Conservation (phyloP, 2,888 invertebrate genomes). For the Eupelmus urozonus region DNA sequence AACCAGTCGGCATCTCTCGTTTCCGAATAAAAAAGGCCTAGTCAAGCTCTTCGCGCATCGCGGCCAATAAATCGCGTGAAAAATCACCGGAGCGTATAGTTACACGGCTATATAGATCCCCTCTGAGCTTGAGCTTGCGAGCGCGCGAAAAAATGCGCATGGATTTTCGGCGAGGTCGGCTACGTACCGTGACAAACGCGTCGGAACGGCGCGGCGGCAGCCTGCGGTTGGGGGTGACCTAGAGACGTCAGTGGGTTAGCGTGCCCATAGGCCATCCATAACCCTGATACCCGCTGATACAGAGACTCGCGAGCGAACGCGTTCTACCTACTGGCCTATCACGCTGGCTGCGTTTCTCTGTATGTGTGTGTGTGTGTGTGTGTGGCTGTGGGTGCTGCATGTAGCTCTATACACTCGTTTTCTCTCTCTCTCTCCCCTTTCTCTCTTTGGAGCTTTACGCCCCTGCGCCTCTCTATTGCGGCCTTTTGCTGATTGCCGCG, state of each 20-base stretch:
- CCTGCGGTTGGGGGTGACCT: constrained; percentile 67
- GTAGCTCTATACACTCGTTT: too few species aligned
- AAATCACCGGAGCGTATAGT: constrained; percentile 5
- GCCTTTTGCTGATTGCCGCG: not conserved
- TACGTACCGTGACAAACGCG: constrained; percentile 39
- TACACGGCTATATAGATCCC: not conserved
- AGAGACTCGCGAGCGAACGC: not conserved
- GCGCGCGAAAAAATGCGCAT: not conserved
- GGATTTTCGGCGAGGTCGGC: constrained; percentile 39
- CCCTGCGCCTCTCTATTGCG: too few species aligned
- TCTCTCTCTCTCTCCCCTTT: too few species aligned
- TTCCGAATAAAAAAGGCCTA: too few species aligned
- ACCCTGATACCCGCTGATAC: constrained; percentile 66
- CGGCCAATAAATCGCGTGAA: constrained; percentile 42
- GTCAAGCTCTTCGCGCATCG: constrained; percentile 10
- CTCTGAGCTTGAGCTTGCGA: not conserved
- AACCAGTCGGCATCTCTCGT: too few species aligned
- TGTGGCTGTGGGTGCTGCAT: too few species aligned
- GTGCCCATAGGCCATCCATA: constrained; percentile 75
- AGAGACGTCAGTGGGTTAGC: constrained; percentile 76
- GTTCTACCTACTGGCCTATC: not conserved
- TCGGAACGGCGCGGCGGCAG: constrained; percentile 29
- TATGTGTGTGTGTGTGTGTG: too few species aligned
- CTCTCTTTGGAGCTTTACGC: too few species aligned
- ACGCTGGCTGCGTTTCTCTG: too few species aligned